phyloP scores from a whole-genome alignment of 2,888 invertebrate species.

The Acrobasis repandana region DNA sequence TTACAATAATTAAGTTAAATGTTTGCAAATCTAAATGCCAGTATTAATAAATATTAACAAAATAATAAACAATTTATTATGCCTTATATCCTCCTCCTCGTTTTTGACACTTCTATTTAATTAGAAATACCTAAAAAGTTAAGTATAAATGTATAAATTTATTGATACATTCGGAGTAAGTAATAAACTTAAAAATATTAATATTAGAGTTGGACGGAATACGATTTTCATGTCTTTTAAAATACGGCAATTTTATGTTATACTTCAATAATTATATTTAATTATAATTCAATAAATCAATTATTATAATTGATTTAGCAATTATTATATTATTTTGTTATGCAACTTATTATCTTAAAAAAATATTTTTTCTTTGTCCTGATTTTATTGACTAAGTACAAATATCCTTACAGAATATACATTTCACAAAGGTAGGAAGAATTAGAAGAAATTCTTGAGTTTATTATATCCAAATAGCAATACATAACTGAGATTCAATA shows the following conservation, averaged over 20 bases:
- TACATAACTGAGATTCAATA: neutral
- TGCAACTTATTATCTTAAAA: neutral
- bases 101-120: slow-evolving; percentile 41
- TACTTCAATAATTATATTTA: too few species aligned
- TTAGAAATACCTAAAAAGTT: slow-evolving; percentile 23
- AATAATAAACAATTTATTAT: slow-evolving; percentile 60
- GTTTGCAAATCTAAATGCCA: slow-evolving; percentile 56
- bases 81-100: slow-evolving; percentile 44
- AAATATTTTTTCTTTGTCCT: neutral
- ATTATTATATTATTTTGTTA: neutral
- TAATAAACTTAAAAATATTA: slow-evolving; percentile 9
- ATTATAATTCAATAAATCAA: slow-evolving; percentile 9
- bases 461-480: neutral
- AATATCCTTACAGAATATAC: neutral
- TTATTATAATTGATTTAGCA: slow-evolving; percentile 12
- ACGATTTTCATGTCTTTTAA: slow-evolving; percentile 3
- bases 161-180: slow-evolving; percentile 17
- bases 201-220: slow-evolving; percentile 31
- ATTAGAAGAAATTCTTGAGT: neutral
- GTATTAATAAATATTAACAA: slow-evolving; percentile 80
- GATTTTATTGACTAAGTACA: slow-evolving; percentile 9
- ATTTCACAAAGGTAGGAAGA: too few species aligned
- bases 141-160: slow-evolving; percentile 4
- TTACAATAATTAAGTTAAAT: slow-evolving; percentile 64
- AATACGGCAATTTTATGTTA: neutral